Conservation (phyloP, 2,113 vertebrate genomes). For the Bufo gargarizans region DNA sequence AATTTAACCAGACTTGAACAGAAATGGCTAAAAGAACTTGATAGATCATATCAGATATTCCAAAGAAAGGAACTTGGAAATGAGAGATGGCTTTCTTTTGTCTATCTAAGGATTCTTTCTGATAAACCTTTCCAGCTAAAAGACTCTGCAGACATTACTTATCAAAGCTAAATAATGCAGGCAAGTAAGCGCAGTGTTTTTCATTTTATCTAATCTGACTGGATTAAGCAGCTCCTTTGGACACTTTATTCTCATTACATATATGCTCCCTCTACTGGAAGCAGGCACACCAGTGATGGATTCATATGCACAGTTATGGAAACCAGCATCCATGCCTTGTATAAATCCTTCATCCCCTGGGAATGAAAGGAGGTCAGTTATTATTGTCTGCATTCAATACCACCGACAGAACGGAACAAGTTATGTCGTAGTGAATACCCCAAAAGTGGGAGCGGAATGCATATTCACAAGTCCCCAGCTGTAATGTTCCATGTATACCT, state of each 20-base stretch:
- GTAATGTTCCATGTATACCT: not conserved
- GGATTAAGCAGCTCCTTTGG: no score
- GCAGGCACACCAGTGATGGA: not conserved
- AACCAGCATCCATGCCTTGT: not conserved
- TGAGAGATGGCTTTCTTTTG: not conserved
- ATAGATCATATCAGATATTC: not conserved
- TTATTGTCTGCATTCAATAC: not conserved
- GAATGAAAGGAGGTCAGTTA: not conserved
- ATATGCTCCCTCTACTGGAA: not conserved
- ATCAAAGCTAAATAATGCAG: not conserved
- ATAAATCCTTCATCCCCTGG: not conserved
- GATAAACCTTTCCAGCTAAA: not conserved
- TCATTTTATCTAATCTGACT: not conserved
- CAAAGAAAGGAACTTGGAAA: not conserved
- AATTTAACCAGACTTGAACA: no score
- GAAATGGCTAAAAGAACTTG: not conserved
- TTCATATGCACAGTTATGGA: no score
- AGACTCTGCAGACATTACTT: no score
- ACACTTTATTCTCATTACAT: not conserved
- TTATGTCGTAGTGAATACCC: not conserved
- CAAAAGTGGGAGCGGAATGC: slow-evolving; percentile 4
- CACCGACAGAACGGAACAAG: not conserved
- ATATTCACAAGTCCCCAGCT: not conserved
- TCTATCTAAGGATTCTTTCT: not conserved
- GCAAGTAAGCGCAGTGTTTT: not conserved